Conservation (phyloP, 2,888 invertebrate genomes). For the Sminthurides aquaticus region DNA sequence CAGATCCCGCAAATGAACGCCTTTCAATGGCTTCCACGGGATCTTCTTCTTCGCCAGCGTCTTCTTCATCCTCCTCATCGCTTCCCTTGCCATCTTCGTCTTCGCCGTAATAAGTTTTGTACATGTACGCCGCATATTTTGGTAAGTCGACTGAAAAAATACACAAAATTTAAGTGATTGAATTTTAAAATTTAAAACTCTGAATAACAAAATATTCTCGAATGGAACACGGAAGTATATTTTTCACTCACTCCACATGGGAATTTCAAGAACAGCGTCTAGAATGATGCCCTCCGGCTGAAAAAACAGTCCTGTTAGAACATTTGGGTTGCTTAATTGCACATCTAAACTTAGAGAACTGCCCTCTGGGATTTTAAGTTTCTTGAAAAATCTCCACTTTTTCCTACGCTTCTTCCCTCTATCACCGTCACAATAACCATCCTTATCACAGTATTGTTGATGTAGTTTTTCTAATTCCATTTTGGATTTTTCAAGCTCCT, state of each 20-base stretch:
- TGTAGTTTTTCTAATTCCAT: not conserved
- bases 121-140: not conserved
- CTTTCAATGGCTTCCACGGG: not conserved
- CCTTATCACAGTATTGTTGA: not conserved
- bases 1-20: not conserved
- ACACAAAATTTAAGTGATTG: not conserved
- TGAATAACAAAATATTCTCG: not conserved
- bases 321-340: slow-evolving; percentile 33
- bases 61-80: not conserved
- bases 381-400: not conserved
- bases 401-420: not conserved
- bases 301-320: slow-evolving; percentile 28
- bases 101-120: no score
- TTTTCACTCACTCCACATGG: slow-evolving; percentile 28
- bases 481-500: not conserved
- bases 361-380: slow-evolving; percentile 26
- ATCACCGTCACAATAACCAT: not conserved
- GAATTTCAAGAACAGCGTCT: slow-evolving; percentile 34
- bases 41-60: not conserved
- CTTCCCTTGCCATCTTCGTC: no score
- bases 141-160: not conserved
- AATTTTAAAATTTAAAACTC: not conserved
- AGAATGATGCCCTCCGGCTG: slow-evolving; percentile 33
- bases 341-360: slow-evolving; percentile 24
- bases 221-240: not conserved